Percentiles rank a stretch among this genome's conserved stretches.
Conservation (phyloP, 2,797 vertebrate genomes). For the Pagetopsis macropterus region DNA sequence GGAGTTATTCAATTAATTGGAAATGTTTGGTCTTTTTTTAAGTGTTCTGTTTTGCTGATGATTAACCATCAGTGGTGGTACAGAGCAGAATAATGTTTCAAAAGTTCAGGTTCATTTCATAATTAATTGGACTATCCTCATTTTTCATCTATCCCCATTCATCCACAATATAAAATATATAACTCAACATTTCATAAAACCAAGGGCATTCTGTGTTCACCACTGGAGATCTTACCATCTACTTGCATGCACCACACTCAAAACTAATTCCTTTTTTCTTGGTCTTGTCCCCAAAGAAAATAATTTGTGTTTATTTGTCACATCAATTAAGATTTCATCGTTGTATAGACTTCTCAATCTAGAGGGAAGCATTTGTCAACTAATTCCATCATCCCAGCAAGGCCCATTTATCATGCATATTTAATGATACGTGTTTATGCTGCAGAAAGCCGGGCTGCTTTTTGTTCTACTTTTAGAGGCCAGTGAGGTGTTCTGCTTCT, state of each 20-base stretch:
- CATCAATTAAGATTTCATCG: conserved; percentile 76
- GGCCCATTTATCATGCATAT: conserved; percentile 79
- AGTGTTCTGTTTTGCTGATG: not conserved
- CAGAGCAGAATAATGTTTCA: conserved; percentile 19
- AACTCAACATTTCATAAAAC: conserved; percentile 51
- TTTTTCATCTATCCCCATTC: not conserved
- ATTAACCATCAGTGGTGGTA: not conserved
- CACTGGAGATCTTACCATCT: conserved; percentile 6
- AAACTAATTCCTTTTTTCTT: conserved; percentile 44
- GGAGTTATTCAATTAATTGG: not conserved
- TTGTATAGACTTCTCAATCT: conserved; percentile 60
- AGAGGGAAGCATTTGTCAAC: conserved; percentile 70
- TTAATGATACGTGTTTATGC: conserved; percentile 77
- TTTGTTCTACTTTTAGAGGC: conserved; percentile 50
- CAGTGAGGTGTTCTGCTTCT: conserved; percentile 70
- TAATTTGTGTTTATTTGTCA: conserved; percentile 71
- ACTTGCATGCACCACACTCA: conserved; percentile 4
- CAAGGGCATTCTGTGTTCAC: conserved; percentile 38
- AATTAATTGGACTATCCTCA: conserved; percentile 14
- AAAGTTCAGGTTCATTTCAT: not conserved
- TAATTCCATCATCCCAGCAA: conserved; percentile 72
- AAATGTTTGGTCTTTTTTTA: not conserved
- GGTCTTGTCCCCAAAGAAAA: conserved; percentile 57
- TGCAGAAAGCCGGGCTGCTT: conserved; percentile 61
- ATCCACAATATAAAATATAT: conserved; percentile 24